These are phyloP conservation scores for Cyprinodon diabolis DNA, from an alignment of 2,797 vertebrate genomes.

Conservation along the genomic window DNA sequence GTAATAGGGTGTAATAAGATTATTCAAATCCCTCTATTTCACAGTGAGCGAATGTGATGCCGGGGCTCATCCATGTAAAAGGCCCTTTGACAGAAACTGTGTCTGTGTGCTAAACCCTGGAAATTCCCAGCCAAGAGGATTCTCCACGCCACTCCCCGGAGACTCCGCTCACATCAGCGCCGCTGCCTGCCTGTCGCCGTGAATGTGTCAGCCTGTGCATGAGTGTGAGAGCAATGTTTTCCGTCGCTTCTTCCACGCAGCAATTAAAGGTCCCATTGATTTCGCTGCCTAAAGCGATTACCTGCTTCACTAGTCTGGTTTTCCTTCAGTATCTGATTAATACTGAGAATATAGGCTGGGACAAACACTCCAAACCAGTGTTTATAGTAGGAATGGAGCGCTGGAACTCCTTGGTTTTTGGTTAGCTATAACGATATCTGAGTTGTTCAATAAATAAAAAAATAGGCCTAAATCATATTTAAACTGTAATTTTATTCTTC, in stretches of 20 bases:
- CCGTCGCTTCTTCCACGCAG: constrained; percentile 53
- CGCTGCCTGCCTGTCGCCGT: constrained; percentile 40
- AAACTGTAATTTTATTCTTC: neutral
- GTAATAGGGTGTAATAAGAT: constrained; percentile 81
- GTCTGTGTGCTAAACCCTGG: constrained; percentile 71
- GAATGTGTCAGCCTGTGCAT: constrained; percentile 18
- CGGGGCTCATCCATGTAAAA: constrained; percentile 70
- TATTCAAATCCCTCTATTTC: constrained; percentile 82
- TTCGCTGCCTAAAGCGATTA: constrained; percentile 68
- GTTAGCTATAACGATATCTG: neutral
- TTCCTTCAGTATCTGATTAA: constrained; percentile 54
- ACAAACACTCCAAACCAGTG: neutral
- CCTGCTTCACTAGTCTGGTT: constrained; percentile 60
- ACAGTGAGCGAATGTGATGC: constrained; percentile 66
- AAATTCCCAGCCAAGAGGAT: constrained; percentile 75
- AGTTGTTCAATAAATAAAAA: neutral
- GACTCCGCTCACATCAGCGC: constrained; percentile 55
- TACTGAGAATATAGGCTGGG: constrained; percentile 12
- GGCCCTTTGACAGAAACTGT: constrained; percentile 72
- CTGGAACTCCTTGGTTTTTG: neutral
- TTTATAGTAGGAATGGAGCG: neutral
- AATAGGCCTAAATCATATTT: neutral
- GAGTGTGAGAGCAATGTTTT: constrained; percentile 33
- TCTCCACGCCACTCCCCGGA: constrained; percentile 73
- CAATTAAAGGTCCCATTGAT: constrained; percentile 74